Evolutionary conservation across 2,113 vertebrate genomes (phyloP).

Genomic region (Hoplias malabaricus): DNA sequence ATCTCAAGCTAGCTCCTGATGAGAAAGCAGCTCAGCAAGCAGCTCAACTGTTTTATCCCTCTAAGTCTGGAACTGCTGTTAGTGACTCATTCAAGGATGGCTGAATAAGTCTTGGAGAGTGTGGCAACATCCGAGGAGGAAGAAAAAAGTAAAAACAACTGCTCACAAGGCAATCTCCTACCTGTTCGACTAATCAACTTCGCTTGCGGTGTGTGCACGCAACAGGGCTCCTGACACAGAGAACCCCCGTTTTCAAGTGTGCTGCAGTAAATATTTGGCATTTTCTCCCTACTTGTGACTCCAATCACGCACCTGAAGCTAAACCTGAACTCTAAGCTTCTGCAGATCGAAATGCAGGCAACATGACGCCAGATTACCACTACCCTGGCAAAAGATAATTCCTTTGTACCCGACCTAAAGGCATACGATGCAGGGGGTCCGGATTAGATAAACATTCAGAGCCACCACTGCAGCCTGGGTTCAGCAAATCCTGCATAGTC

Average conservation of each 20-base stretch:
- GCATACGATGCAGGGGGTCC: background rate
- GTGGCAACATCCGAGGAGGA: background rate
- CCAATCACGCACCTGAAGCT: conserved; percentile 6
- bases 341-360: conserved; percentile 15
- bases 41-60: background rate
- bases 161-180: conserved; percentile 16
- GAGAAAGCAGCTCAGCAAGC: background rate
- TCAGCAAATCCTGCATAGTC: background rate
- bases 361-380: conserved; percentile 22
- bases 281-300: conserved; percentile 16
- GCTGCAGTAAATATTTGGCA: conserved; percentile 9
- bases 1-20: background rate
- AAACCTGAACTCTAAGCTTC: conserved; percentile 9
- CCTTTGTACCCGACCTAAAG: conserved; percentile 23
- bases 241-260: background rate
- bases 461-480: background rate
- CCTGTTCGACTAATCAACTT: conserved; percentile 15
- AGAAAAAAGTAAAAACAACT: background rate
- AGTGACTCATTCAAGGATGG: conserved; percentile 4
- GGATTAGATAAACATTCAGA: conserved; percentile 23
- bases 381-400: conserved; percentile 23
- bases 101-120: background rate
- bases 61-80: background rate
- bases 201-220: background rate
- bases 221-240: conserved; percentile 6